A percentile compares a stretch with the other conserved stretches of the same genome.
These are phyloP conservation scores for Tetrax tetrax DNA, from an alignment of 2,113 vertebrate species.

Conservation along the genomic window DNA sequence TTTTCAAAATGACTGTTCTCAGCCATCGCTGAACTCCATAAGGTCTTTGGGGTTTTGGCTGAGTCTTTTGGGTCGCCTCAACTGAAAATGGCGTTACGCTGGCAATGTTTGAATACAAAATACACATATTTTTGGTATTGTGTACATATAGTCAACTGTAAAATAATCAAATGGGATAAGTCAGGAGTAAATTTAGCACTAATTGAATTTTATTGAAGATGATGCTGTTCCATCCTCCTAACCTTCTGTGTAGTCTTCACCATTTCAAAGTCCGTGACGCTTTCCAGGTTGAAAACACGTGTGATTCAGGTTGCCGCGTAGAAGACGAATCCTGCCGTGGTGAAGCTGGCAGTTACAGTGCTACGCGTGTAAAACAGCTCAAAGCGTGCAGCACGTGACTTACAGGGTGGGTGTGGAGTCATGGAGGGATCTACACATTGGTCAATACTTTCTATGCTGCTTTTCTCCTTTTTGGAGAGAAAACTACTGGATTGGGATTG, in stretches of 20 bases:
- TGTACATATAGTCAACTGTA: not conserved
- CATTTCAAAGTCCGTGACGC: rapidly evolving
- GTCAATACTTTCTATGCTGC: not conserved
- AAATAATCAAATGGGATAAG: not conserved
- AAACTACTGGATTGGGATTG: not conserved
- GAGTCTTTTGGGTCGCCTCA: not conserved
- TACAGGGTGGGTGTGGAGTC: rapidly evolving
- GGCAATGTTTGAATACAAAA: not conserved
- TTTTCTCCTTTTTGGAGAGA: not conserved
- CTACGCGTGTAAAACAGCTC: not conserved
- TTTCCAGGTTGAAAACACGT: not conserved
- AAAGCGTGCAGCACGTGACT: not conserved
- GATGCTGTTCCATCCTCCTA: not conserved
- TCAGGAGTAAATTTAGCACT: not conserved
- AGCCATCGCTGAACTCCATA: not conserved
- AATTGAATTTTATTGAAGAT: not conserved
- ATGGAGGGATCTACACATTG: not conserved
- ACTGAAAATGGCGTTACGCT: not conserved
- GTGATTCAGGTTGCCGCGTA: not conserved
- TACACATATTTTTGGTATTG: not conserved
- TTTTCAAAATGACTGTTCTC: not conserved
- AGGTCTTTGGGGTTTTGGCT: not conserved
- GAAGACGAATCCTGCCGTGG: not conserved
- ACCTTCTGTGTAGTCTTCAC: not conserved
- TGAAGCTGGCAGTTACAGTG: not conserved